Percentiles rank a stretch among this genome's conserved stretches.
phyloP scores from a whole-genome alignment of 2,888 invertebrate species.

The Opisthograptis luteolata region DNA sequence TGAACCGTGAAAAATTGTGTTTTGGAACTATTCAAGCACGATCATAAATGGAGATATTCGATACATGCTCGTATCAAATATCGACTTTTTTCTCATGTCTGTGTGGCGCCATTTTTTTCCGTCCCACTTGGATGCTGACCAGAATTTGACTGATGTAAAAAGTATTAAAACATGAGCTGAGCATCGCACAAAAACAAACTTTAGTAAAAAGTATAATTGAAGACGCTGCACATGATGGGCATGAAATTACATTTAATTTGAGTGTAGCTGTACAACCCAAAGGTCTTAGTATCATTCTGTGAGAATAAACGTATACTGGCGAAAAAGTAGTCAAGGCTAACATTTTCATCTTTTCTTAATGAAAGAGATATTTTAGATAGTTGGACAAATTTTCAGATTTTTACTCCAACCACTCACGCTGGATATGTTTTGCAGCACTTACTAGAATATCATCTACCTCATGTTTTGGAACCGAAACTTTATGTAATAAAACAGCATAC shows the following conservation, averaged over 20 bases:
- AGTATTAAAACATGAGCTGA: constrained; percentile 28
- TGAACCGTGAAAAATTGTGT: constrained; percentile 64
- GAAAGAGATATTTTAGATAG: not conserved
- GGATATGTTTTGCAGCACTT: too few species aligned
- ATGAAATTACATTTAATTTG: constrained; percentile 35
- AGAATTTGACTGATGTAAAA: constrained; percentile 30
- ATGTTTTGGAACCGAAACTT: too few species aligned
- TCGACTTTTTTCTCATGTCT: constrained; percentile 51
- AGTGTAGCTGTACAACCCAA: constrained; percentile 18
- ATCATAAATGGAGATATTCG: constrained; percentile 52
- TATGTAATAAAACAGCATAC: too few species aligned
- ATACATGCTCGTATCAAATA: constrained; percentile 60
- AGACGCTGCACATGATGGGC: constrained; percentile 32
- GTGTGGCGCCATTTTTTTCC: constrained; percentile 69
- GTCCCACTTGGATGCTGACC: constrained; percentile 12
- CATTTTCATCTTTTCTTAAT: too few species aligned
- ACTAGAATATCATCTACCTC: too few species aligned
- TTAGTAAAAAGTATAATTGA: constrained; percentile 36
- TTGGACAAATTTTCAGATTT: too few species aligned
- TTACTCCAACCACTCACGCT: too few species aligned
- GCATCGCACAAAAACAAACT: constrained; percentile 30
- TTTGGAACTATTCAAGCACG: constrained; percentile 65
- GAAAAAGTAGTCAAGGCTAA: not conserved
- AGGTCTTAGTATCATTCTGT: constrained; percentile 8
- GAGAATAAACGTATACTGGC: constrained; percentile 3